These are phyloP conservation scores for Dromius quadrimaculatus DNA, from an alignment of 2,888 invertebrate genomes.

Conservation along the genomic window DNA sequence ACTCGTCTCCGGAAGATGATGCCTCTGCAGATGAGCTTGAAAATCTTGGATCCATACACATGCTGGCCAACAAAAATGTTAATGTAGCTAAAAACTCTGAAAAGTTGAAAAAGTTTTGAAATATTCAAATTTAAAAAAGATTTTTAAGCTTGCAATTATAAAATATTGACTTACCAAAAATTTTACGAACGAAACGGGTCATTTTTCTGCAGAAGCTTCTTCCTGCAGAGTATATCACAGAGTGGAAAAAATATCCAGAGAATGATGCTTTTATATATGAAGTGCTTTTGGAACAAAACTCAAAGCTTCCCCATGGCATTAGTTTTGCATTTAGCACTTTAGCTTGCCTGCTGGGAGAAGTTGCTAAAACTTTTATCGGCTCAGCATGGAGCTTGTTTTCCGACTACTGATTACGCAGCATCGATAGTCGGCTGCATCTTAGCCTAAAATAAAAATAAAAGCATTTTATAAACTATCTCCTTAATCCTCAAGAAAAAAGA, in stretches of 20 bases:
- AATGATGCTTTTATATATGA: constrained; percentile 14
- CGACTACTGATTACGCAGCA: too few relatives aligned
- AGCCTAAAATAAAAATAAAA: too few relatives aligned
- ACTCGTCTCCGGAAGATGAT: constrained; percentile 76
- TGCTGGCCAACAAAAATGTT: constrained; percentile 60
- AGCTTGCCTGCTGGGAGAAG: constrained; percentile 24
- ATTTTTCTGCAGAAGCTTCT: constrained; percentile 28
- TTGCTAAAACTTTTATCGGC: constrained; percentile 42
- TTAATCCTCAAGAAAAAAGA: too few relatives aligned
- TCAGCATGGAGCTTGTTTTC: constrained; percentile 34
- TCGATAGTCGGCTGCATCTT: too few relatives aligned
- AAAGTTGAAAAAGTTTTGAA: constrained; percentile 33
- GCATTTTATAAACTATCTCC: too few relatives aligned
- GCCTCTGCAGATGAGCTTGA: constrained; percentile 59
- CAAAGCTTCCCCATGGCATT: constrained; percentile 2
- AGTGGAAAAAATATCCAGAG: constrained; percentile 6
- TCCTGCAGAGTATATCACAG: constrained; percentile 22
- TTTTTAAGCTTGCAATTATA: background rate
- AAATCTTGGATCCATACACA: constrained; percentile 64
- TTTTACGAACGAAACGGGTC: constrained; percentile 16
- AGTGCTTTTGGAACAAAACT: constrained; percentile 2
- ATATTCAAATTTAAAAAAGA: background rate
- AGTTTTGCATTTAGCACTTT: constrained; percentile 51
- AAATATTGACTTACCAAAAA: constrained; percentile 20
- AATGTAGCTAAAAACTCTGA: constrained; percentile 58